Base-by-base conservation (phyloP, 2,797 vertebrate species). In the Eulemur rubriventer region DNA sequence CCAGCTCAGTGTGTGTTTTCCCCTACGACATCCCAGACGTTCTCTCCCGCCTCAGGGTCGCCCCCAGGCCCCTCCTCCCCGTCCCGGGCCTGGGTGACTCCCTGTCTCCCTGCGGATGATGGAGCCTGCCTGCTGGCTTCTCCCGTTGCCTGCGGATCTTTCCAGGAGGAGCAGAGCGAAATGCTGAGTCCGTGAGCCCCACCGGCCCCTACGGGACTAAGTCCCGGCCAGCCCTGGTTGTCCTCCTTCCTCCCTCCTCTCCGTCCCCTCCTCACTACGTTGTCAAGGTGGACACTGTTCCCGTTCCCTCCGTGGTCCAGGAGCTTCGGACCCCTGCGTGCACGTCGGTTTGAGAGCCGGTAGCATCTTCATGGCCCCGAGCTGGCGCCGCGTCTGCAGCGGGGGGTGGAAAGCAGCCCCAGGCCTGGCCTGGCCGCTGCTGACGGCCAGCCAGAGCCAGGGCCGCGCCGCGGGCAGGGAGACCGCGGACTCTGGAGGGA, bases 11-110 rank as follows among this genome's bases (percentile, higher is more conserved):
- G 48, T 12, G 33, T 41, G 18, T 1, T 35, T 28, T 46, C 18
- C 70, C 46, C 17, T 1, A 8, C 0, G 1, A 0, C 11, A 13
- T 7, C 3, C 26, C 4, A 57, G 55, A 24, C 0, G 9, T 9
- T 38, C 14, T 33, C 72, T 43, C 0, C 75, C 12, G 14, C 43
- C 89, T 73, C 2, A 2, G 26, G 5, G 41, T 14, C 38, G 8
- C 17, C 48, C 41, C 52, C 69, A 67, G 9, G 48, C 38, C 24
- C 57, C 33, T 20, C 33, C 38, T 43, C 61, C 17, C 24, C 2
- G 11, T 26, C 10, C 57, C 10, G 1, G 18, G 33, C 13, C 41
- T 24, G 24, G 33, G 67, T 1, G 0, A 28, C 11, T 57, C 69
- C 48, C 28, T 16, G 26, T 46, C 57, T 90, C 14, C 1, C 13